Conservation (phyloP, 2,888 invertebrate species). For the Tenthredo amoena region DNA sequence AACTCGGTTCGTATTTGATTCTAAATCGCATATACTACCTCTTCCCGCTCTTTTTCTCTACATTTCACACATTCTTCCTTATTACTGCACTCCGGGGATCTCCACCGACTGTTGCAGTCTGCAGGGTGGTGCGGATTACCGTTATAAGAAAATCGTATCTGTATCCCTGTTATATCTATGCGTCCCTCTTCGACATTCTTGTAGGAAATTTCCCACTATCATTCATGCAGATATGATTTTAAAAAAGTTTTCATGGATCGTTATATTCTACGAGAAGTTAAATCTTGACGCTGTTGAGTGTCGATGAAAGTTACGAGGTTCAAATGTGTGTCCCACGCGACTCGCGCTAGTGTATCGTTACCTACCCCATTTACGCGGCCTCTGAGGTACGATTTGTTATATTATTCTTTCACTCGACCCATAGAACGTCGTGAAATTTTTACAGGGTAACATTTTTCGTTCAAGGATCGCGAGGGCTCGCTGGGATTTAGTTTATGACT, state of each 20-base stretch:
- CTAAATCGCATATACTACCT: not conserved
- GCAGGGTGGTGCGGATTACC: not conserved
- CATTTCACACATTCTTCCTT: not conserved
- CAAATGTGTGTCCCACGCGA: constrained; percentile 18
- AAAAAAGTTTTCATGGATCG: not conserved
- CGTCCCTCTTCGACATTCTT: not conserved
- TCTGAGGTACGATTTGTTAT: constrained; percentile 23
- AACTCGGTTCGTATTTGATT: not conserved
- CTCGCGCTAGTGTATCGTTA: constrained; percentile 9
- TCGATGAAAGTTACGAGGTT: constrained; percentile 35
- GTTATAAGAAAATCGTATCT: not conserved
- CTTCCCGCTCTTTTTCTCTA: not conserved
- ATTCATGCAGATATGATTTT: not conserved
- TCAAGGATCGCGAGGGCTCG: not conserved
- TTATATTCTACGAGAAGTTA: not conserved
- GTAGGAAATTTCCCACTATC: not conserved
- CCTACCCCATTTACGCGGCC: constrained; percentile 20
- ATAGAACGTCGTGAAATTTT: not conserved
- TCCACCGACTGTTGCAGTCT: not conserved
- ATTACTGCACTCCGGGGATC: not conserved
- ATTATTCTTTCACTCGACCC: constrained; percentile 23
- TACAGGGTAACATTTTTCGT: not conserved
- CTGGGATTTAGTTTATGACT: constrained; percentile 2
- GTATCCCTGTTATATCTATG: not conserved
- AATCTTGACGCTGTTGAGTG: constrained; percentile 19